Conservation (phyloP, 2,888 invertebrate genomes). For the Oxytorus armatus region DNA sequence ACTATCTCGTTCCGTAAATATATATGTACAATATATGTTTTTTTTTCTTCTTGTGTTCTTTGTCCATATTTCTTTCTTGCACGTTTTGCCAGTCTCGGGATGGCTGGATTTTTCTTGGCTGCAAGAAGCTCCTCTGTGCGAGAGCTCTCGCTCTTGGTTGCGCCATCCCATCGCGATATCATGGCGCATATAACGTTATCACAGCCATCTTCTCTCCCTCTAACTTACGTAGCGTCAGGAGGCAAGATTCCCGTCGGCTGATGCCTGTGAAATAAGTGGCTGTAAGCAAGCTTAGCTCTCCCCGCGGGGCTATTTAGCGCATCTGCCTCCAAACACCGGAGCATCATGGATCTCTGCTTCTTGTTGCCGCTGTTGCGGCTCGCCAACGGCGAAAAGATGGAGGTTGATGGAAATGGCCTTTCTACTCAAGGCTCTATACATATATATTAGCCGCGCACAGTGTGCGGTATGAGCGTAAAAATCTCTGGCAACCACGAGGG, state of each 20-base stretch:
- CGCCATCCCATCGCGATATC: constrained; percentile 48
- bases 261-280: constrained; percentile 54
- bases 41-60: constrained; percentile 9
- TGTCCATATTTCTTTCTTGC: constrained; percentile 24
- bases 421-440: constrained; percentile 18
- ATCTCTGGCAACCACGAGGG: constrained; percentile 34
- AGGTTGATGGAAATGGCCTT: constrained; percentile 61
- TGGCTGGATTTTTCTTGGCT: constrained; percentile 23
- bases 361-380: constrained; percentile 42
- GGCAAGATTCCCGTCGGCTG: constrained; percentile 33
- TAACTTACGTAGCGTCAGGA: background rate
- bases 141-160: constrained; percentile 21
- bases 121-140: constrained; percentile 13
- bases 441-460: constrained; percentile 13
- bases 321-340: constrained; percentile 77
- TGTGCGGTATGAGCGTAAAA: background rate
- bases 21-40: too few relatives aligned
- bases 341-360: constrained; percentile 48
- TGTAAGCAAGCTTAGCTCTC: constrained; percentile 74
- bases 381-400: constrained; percentile 48
- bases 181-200: constrained; percentile 35
- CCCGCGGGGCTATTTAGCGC: constrained; percentile 82
- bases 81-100: constrained; percentile 16
- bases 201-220: background rate
- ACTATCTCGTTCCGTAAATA: constrained; percentile 26